phyloP scores from a whole-genome alignment of 92 coral and sea anemone species.

The Parazoanthus darwini region DNA sequence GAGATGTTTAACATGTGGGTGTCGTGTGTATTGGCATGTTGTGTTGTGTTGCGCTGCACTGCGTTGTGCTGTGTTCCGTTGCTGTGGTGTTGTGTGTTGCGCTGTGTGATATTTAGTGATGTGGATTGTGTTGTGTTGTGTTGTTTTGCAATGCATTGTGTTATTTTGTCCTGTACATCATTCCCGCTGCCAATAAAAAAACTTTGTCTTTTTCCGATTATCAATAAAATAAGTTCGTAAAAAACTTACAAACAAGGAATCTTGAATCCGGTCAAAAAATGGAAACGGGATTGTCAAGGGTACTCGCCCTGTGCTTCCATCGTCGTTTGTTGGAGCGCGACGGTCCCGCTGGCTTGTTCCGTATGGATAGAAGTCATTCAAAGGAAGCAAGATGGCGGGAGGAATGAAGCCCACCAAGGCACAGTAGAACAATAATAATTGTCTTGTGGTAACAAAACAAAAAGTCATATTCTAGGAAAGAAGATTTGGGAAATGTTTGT shows the following conservation, averaged over 20 bases:
- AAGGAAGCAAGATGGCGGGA: neutral
- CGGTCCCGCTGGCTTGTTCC: neutral
- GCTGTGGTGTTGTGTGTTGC: no score
- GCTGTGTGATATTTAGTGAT: no score
- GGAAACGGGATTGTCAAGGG: neutral
- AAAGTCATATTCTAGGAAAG: neutral
- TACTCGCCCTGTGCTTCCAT: slow-evolving; percentile 22
- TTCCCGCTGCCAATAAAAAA: no score
- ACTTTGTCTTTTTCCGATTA: no score
- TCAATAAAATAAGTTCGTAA: no score
- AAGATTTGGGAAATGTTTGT: neutral
- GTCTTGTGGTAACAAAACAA: neutral
- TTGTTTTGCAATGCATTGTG: no score
- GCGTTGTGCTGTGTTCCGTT: no score
- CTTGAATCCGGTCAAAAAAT: slow-evolving; percentile 3
- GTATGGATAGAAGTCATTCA: slow-evolving; percentile 9
- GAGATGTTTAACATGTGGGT: no score
- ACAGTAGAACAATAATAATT: neutral
- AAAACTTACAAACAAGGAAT: slow-evolving; percentile 11
- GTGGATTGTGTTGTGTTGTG: no score
- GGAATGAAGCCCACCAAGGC: neutral
- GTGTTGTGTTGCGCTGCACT: no score
- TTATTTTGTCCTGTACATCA: no score
- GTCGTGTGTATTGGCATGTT: no score
- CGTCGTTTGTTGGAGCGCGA: slow-evolving; percentile 22